Evolutionary conservation across 2,888 invertebrate genomes (phyloP).

Genomic region (Blera fallax): DNA sequence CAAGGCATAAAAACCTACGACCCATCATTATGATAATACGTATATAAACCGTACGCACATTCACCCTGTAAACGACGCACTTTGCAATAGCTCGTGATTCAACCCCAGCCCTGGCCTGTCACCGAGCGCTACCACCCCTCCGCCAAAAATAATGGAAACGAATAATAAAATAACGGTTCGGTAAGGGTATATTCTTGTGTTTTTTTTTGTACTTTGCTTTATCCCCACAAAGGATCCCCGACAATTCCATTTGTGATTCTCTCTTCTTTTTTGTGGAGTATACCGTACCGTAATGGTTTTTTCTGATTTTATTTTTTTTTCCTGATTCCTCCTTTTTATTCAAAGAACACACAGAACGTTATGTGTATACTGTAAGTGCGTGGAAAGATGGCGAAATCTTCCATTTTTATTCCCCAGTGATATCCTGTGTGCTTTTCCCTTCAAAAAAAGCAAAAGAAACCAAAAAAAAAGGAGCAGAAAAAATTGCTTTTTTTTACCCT

Average conservation of each 20-base stretch:
- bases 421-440: conserved; percentile 22
- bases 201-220: conserved; percentile 11
- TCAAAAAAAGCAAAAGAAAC: conserved; percentile 11
- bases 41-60: conserved; percentile 64
- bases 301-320: conserved; percentile 35
- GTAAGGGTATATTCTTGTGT: conserved; percentile 10
- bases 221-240: conserved; percentile 28
- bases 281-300: conserved; percentile 42
- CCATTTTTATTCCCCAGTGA: conserved; percentile 55
- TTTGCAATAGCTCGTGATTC: conserved; percentile 65
- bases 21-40: conserved; percentile 70
- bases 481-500: conserved; percentile 51
- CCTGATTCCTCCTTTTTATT: conserved; percentile 45
- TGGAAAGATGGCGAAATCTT: conserved; percentile 19
- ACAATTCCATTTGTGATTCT: conserved; percentile 7
- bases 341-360: neutral
- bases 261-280: conserved; percentile 10
- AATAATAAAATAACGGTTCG: conserved; percentile 65
- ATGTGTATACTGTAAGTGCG: neutral
- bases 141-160: conserved; percentile 60
- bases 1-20: conserved; percentile 62
- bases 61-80: conserved; percentile 57
- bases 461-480: too few relatives aligned
- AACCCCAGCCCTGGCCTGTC: conserved; percentile 45
- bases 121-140: conserved; percentile 23